Evolutionary conservation across 2,888 invertebrate species (phyloP).

Genomic region (Stegophylla sp.): DNA sequence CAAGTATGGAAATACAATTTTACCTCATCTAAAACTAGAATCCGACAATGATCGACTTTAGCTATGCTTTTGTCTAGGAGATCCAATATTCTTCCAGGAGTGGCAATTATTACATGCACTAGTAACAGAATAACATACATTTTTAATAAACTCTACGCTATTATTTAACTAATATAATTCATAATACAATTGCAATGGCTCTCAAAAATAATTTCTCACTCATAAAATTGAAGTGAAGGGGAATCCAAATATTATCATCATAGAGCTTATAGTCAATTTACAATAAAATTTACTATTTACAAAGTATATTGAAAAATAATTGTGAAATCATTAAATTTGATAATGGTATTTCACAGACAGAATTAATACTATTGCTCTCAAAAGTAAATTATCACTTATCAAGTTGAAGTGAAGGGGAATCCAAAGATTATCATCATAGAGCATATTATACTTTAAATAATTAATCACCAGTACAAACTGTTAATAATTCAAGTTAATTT

Average conservation of each 20-base stretch:
- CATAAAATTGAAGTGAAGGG: slow-evolving; percentile 57
- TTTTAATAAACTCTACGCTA: too few relatives aligned
- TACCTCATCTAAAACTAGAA: slow-evolving; percentile 93
- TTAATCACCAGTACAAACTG: too few relatives aligned
- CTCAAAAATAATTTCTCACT: slow-evolving; percentile 48
- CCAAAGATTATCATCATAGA: slow-evolving; percentile 26
- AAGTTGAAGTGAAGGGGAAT: slow-evolving; percentile 59
- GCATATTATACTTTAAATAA: too few relatives aligned
- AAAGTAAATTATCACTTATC: slow-evolving; percentile 49
- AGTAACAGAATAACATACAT: slow-evolving; percentile 63
- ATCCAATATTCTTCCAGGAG: slow-evolving; percentile 98
- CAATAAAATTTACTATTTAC: too few relatives aligned
- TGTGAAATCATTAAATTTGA: too few relatives aligned
- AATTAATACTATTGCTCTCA: slow-evolving; percentile 28
- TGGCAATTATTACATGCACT: slow-evolving; percentile 99
- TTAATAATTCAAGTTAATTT: too few relatives aligned
- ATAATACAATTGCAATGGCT: neutral
- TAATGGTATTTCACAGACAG: too few relatives aligned
- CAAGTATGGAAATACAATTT: slow-evolving; percentile 47
- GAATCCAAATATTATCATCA: slow-evolving; percentile 58
- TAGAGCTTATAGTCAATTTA: slow-evolving; percentile 21
- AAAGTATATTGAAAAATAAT: too few relatives aligned
- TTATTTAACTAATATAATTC: too few relatives aligned
- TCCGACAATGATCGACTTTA: slow-evolving; percentile 94
- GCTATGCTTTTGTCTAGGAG: slow-evolving; percentile 94